These are phyloP conservation scores for Cephonodes hylas DNA, from an alignment of 2,888 invertebrate species.

Conservation along the genomic window DNA sequence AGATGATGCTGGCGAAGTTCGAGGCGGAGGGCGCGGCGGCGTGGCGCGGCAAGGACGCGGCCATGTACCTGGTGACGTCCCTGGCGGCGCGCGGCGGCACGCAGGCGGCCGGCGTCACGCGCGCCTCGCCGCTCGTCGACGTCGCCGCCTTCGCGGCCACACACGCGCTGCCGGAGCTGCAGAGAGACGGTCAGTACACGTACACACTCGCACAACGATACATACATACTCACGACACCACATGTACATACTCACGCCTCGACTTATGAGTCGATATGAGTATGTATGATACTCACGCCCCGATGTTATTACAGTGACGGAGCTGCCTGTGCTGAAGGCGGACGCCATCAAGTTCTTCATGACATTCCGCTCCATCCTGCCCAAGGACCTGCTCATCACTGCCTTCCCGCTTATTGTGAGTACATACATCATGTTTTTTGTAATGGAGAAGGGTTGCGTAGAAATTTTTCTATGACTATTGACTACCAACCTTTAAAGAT, in stretches of 20 bases:
- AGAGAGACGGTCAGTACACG: slow-evolving; percentile 82
- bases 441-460: too few species aligned
- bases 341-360: slow-evolving; percentile 98
- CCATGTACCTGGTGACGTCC: slow-evolving; percentile 97
- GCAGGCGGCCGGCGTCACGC: slow-evolving; percentile 94
- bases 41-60: slow-evolving; percentile 98
- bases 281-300: background rate
- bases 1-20: slow-evolving; percentile 90
- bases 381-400: slow-evolving; percentile 87
- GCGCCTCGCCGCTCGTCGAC: slow-evolving; percentile 94
- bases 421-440: too few species aligned
- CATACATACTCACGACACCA: slow-evolving; percentile 7
- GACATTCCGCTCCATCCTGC: slow-evolving; percentile 95
- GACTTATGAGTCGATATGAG: too few species aligned
- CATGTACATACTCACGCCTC: background rate
- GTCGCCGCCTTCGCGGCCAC: slow-evolving; percentile 93
- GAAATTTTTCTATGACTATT: too few species aligned
- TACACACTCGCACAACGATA: background rate
- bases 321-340: slow-evolving; percentile 95
- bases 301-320: slow-evolving; percentile 85
- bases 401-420: slow-evolving; percentile 87
- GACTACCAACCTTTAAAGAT: too few species aligned
- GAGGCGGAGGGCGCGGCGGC: slow-evolving; percentile 86
- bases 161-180: slow-evolving; percentile 93
- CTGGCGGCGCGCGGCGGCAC: slow-evolving; percentile 95